A percentile compares a stretch with the other conserved stretches of the same genome.
These are phyloP conservation scores for Acanthopagrus latus DNA, from an alignment of 2,797 vertebrate species.

Conservation along the genomic window DNA sequence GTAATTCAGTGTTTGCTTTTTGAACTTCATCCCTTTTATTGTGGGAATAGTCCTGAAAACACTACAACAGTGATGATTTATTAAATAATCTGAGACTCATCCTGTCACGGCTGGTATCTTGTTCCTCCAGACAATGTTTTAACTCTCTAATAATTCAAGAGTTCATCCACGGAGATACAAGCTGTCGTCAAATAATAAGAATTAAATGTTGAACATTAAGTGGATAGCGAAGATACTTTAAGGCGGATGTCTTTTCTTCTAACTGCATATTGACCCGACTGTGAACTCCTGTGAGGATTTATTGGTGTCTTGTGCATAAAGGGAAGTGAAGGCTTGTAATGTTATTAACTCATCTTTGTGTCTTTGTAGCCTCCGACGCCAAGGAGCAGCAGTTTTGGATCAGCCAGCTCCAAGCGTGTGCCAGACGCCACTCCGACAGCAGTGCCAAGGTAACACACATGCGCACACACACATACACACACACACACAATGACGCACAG, in stretches of 20 bases:
- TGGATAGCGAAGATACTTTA: slow-evolving; percentile 19
- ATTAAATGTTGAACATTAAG: neutral
- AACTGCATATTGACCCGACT: slow-evolving; percentile 12
- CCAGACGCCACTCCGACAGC: slow-evolving; percentile 93
- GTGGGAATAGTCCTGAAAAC: neutral
- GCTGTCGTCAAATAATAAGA: neutral
- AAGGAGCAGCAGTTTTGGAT: slow-evolving; percentile 97
- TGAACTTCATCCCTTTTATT: neutral
- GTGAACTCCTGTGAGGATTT: slow-evolving; percentile 25
- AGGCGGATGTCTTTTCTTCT: slow-evolving; percentile 15
- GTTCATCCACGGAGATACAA: neutral
- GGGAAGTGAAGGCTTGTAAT: slow-evolving; percentile 15
- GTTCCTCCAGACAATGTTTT: neutral
- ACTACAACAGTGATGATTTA: neutral
- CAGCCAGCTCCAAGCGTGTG: slow-evolving; percentile 94
- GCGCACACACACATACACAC: slow-evolving; percentile 23
- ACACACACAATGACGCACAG: slow-evolving; percentile 2
- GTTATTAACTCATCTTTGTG: slow-evolving; percentile 2
- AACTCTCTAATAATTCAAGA: neutral
- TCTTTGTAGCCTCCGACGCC: slow-evolving; percentile 89
- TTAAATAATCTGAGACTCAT: neutral
- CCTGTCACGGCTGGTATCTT: neutral
- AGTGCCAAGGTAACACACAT: slow-evolving; percentile 89
- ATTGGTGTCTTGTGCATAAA: neutral
- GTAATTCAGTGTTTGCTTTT: neutral